These are phyloP conservation scores for Myocastor coypus DNA, from an alignment of 2,113 vertebrate species.

Conservation along the genomic window DNA sequence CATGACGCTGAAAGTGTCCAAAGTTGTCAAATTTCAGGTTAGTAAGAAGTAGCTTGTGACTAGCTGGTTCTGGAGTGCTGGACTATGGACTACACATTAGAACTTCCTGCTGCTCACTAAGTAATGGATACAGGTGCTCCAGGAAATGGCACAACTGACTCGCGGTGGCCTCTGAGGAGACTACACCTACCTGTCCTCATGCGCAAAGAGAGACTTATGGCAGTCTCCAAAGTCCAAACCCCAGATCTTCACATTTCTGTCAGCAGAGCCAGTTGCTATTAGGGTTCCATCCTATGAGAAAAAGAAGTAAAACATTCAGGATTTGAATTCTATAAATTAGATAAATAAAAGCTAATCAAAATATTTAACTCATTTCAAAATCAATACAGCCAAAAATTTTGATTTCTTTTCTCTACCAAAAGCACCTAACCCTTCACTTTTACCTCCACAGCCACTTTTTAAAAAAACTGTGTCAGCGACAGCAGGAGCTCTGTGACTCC, in stretches of 20 bases:
- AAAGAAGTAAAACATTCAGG: neutral
- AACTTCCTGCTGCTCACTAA: neutral
- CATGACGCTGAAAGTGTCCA: constrained; percentile 92
- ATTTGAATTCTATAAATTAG: neutral
- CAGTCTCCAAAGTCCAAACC: constrained; percentile 99
- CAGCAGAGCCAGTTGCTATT: constrained; percentile 96
- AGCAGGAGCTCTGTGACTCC: neutral
- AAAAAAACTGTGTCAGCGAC: neutral
- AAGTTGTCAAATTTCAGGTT: neutral
- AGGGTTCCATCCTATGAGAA: constrained; percentile 91
- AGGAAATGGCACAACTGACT: neutral
- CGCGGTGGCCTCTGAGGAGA: neutral
- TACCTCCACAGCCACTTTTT: neutral
- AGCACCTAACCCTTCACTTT: neutral
- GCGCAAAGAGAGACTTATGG: constrained; percentile 97
- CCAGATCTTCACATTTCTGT: constrained; percentile 98
- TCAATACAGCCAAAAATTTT: neutral
- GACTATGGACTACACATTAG: neutral
- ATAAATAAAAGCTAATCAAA: neutral
- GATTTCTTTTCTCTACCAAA: neutral
- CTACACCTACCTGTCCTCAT: constrained; percentile 94
- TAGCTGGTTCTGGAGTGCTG: neutral
- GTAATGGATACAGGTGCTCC: neutral
- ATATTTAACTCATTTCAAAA: neutral
- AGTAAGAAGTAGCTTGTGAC: neutral